A percentile compares a stretch with the other conserved stretches of the same genome.
Evolutionary conservation across 1,140 invertebrate genomes (phyloP).

Genomic region (Manduca sexta): DNA sequence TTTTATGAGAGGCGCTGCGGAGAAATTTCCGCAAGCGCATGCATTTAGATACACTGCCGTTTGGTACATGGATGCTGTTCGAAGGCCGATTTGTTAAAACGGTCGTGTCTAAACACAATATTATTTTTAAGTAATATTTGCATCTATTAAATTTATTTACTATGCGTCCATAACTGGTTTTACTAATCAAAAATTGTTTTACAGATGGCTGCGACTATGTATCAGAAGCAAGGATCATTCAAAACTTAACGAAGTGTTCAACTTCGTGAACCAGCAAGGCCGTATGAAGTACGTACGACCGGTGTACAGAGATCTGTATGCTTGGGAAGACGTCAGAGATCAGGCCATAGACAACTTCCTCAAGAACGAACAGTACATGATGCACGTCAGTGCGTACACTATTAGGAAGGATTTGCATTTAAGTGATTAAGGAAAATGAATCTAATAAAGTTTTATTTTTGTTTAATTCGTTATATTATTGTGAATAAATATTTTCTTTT

Average conservation of each 20-base stretch:
- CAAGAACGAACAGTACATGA: conserved; percentile 83
- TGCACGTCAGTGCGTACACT: conserved; percentile 83
- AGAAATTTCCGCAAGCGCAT: too few relatives aligned
- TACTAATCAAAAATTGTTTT: too few relatives aligned
- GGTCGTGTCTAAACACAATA: too few relatives aligned
- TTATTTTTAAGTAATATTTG: too few relatives aligned
- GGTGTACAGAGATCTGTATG: conserved; percentile 89
- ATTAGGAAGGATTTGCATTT: conserved; percentile 84
- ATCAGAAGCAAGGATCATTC: conserved; percentile 81
- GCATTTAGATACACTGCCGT: too few relatives aligned
- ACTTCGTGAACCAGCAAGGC: conserved; percentile 88
- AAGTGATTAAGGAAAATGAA: conserved; percentile 1
- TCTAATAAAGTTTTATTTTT: background rate
- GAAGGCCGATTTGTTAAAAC: too few relatives aligned
- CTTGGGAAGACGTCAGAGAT: conserved; percentile 81
- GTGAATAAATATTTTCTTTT: too few relatives aligned
- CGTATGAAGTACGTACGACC: conserved; percentile 94
- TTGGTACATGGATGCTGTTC: too few relatives aligned
- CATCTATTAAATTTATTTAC: too few relatives aligned
- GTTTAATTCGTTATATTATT: too few relatives aligned
- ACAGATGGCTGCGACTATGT: conserved; percentile 85
- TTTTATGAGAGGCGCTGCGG: too few relatives aligned
- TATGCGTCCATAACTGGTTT: too few relatives aligned
- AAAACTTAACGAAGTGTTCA: conserved; percentile 78
- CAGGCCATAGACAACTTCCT: conserved; percentile 83